Evolutionary conservation across 2,888 invertebrate species (phyloP).

Genomic region (Diaperis boleti): DNA sequence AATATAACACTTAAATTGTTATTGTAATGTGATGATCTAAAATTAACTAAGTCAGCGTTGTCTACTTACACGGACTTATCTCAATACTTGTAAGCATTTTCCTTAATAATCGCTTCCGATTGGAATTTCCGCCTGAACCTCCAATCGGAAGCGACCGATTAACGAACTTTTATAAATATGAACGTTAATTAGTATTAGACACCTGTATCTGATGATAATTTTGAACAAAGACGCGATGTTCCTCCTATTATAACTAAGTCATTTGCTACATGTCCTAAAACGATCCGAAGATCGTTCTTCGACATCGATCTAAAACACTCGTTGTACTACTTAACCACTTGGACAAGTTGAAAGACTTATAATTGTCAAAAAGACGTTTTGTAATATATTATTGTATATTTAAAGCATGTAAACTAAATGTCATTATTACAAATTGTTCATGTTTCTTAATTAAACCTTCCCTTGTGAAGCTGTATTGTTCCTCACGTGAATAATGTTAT

Average conservation of each 20-base stretch:
- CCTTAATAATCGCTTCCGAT: slow-evolving; percentile 46
- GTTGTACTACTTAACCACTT: slow-evolving; percentile 63
- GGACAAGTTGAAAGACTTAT: slow-evolving; percentile 64
- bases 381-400: slow-evolving; percentile 66
- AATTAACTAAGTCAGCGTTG: slow-evolving; percentile 62
- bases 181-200: slow-evolving; percentile 55
- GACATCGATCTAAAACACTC: slow-evolving; percentile 53
- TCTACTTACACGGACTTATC: slow-evolving; percentile 55
- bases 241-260: slow-evolving; percentile 67
- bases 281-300: slow-evolving; percentile 47
- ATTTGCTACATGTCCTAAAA: slow-evolving; percentile 56
- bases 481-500: slow-evolving; percentile 65
- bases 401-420: slow-evolving; percentile 64
- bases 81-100: slow-evolving; percentile 51
- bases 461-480: slow-evolving; percentile 65
- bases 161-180: slow-evolving; percentile 44
- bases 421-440: slow-evolving; percentile 65
- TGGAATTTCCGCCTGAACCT: slow-evolving; percentile 46
- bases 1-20: slow-evolving; percentile 56
- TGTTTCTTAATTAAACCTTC: slow-evolving; percentile 64
- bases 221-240: slow-evolving; percentile 66
- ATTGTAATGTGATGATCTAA: slow-evolving; percentile 61
- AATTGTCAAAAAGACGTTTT: slow-evolving; percentile 64
- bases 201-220: slow-evolving; percentile 55
- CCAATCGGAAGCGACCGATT: slow-evolving; percentile 43